Conservation (phyloP, 2,888 invertebrate genomes). For the Euproctis similis region DNA sequence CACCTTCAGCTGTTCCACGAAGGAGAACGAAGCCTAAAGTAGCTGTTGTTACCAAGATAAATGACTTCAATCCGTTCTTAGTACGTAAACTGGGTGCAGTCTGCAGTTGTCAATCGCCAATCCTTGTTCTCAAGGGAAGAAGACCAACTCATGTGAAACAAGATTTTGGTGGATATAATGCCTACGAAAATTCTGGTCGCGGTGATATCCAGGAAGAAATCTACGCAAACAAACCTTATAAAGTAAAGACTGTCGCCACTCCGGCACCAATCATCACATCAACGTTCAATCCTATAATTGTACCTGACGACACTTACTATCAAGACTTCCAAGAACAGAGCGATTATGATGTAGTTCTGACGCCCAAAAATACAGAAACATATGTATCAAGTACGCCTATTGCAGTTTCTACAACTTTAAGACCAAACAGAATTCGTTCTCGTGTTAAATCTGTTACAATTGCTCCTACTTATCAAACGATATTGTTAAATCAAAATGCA, state of each 20-base stretch:
- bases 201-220: constrained; percentile 43
- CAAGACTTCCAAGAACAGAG: constrained; percentile 55
- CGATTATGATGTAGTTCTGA: constrained; percentile 39
- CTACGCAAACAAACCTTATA: constrained; percentile 41
- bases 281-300: constrained; percentile 65
- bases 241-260: constrained; percentile 28
- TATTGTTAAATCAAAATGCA: constrained; percentile 52
- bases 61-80: constrained; percentile 82
- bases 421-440: constrained; percentile 44
- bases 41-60: constrained; percentile 79
- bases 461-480: constrained; percentile 61
- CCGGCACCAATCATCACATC: constrained; percentile 47
- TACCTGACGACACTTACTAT: constrained; percentile 66
- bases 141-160: constrained; percentile 47
- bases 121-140: constrained; percentile 66
- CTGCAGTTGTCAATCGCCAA: constrained; percentile 80
- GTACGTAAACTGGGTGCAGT: constrained; percentile 83
- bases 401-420: constrained; percentile 44
- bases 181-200: constrained; percentile 41
- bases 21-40: constrained; percentile 65
- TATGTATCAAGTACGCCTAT: constrained; percentile 48
- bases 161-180: constrained; percentile 44
- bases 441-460: constrained; percentile 54
- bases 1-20: constrained; percentile 38
- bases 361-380: constrained; percentile 39